phyloP scores from a whole-genome alignment of 1,140 invertebrate species.

The Orius laevigatus region DNA sequence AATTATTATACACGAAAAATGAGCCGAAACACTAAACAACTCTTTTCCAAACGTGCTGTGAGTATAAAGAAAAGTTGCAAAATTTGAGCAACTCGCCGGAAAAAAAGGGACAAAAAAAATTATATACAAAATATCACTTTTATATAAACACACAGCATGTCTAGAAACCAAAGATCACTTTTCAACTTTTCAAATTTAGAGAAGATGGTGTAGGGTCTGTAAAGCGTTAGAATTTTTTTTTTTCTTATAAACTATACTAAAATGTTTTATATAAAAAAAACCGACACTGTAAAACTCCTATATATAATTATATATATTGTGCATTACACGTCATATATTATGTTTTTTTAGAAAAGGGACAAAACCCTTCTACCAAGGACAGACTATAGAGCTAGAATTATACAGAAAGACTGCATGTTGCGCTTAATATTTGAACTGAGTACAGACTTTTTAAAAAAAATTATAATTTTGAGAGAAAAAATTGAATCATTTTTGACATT shows the following conservation, averaged over 20 bases:
- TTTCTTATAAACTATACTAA: background rate
- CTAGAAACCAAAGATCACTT: background rate
- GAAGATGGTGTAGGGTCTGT: constrained; percentile 12
- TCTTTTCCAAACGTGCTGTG: too few species aligned
- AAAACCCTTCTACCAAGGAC: constrained; percentile 8
- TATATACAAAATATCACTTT: background rate
- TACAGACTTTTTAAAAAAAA: constrained; percentile 8
- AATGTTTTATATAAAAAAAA: constrained; percentile 9
- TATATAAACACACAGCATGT: background rate
- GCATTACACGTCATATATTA: constrained; percentile 2
- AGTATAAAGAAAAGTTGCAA: too few species aligned
- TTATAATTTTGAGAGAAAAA: constrained; percentile 1
- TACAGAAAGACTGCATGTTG: constrained; percentile 17
- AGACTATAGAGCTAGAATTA: constrained; percentile 4
- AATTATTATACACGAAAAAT: background rate
- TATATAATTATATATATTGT: constrained; percentile 8
- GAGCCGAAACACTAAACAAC: background rate
- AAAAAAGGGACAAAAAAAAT: background rate
- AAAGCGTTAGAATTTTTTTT: constrained; percentile 17
- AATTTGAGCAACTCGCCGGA: background rate
- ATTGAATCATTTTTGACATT: constrained; percentile 1
- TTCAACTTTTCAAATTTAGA: background rate
- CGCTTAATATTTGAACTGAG: constrained; percentile 17
- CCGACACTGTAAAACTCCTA: constrained; percentile 9
- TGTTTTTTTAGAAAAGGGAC: constrained; percentile 9